Evolutionary conservation across 30 jellyfish, hydroid and myxozoan species (phyloP).

Genomic region (Sanderia malayensis): DNA sequence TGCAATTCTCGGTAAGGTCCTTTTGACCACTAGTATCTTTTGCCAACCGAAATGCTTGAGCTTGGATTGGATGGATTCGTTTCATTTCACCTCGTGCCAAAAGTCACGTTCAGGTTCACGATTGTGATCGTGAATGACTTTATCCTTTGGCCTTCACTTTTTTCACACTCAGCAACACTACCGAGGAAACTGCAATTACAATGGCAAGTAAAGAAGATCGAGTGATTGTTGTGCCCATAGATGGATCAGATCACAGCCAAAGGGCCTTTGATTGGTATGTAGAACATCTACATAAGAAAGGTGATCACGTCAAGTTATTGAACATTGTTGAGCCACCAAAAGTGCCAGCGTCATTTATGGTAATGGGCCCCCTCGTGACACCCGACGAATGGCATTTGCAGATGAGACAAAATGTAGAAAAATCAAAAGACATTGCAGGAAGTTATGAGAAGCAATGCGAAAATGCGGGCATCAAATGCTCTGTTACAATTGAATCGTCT

Average conservation of each 20-base stretch:
- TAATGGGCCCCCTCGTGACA: conserved; percentile 70
- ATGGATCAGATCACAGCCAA: conserved; percentile 68
- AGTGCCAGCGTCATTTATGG: conserved; percentile 62
- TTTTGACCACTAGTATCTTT: too few species aligned
- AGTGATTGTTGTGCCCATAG: conserved; percentile 60
- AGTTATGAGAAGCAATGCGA: conserved; percentile 45
- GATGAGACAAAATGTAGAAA: conserved; percentile 50
- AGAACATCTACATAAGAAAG: conserved; percentile 51
- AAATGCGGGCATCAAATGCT: conserved; percentile 50
- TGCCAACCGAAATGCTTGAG: too few species aligned
- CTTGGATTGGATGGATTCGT: too few species aligned
- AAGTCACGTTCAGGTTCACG: too few species aligned
- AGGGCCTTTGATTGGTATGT: conserved; percentile 75
- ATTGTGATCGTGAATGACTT: too few species aligned
- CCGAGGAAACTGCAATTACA: too few species aligned
- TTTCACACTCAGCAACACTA: too few species aligned
- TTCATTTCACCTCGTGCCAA: too few species aligned
- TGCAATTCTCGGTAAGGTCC: too few species aligned
- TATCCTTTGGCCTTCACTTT: too few species aligned
- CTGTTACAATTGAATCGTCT: conserved; percentile 29
- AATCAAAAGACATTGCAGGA: conserved; percentile 44
- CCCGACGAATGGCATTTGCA: conserved; percentile 76
- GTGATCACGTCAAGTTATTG: conserved; percentile 65
- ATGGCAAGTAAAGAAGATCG: conserved; percentile 46
- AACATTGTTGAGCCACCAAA: conserved; percentile 78